These are phyloP conservation scores for Pteronotus mesoamericanus DNA, from an alignment of 2,797 vertebrate species.

Conservation along the genomic window DNA sequence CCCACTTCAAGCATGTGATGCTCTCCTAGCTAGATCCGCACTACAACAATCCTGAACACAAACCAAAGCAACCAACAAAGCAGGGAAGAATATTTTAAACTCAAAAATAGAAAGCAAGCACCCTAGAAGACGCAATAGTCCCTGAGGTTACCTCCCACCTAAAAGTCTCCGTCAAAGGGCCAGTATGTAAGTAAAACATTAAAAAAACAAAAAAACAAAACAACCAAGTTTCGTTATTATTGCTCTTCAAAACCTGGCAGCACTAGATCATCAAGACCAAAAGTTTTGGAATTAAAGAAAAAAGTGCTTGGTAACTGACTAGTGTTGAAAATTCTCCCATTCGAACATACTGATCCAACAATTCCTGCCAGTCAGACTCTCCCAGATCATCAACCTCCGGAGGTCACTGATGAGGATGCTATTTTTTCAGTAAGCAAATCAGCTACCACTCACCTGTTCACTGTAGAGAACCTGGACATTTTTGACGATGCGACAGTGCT, in stretches of 20 bases:
- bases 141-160: not conserved
- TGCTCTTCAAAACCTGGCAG: slow-evolving; percentile 1
- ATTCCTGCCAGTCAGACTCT: fast-evolving
- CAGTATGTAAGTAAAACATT: not conserved
- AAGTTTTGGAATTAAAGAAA: slow-evolving; percentile 23
- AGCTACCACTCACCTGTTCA: slow-evolving; percentile 90
- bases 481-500: slow-evolving; percentile 97
- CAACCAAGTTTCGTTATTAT: not conserved
- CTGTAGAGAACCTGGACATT: slow-evolving; percentile 99
- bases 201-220: not conserved
- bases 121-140: not conserved
- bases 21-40: slow-evolving; percentile 19
- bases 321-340: not conserved
- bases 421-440: not conserved
- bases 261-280: slow-evolving; percentile 14
- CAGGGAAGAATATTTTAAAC: slow-evolving; percentile 18
- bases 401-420: not conserved
- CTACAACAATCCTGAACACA: not conserved
- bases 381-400: not conserved
- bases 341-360: not conserved
- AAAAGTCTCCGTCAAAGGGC: not conserved
- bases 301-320: not conserved
- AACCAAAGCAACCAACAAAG: slow-evolving; percentile 1
- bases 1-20: not conserved
- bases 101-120: not conserved